Evolutionary conservation across 1,140 invertebrate genomes (phyloP), one percentile per base, ranked within the genome.

Genomic region (Subanguina moxae): DNA sequence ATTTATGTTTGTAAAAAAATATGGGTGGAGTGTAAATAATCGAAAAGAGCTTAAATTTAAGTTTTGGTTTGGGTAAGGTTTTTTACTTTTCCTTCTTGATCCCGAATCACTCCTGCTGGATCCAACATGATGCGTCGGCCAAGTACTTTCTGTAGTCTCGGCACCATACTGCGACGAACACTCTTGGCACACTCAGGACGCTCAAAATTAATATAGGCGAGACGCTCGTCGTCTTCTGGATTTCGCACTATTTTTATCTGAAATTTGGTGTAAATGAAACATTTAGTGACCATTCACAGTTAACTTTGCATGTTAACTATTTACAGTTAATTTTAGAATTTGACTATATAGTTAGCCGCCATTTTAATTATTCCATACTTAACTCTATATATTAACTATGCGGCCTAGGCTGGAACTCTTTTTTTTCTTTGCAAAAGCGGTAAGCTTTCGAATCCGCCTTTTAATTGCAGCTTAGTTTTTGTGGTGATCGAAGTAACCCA

Each of bases 181-280:
- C 48, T 70, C 59, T 77, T 78, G 15, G 76, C 76, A 59, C 65
- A 65, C 15, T 76, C 74, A 5, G 57, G 45, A 7, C 72, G 21
- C 25, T 70, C 56, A 63, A 78, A 77, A 43, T 77, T 77, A 13
- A 77, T 74, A 63, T 77, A 77, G 25, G 76, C 76, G 8, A 77
- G 48, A 1, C 76, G 76, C 5, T 79, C 65, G 43, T 78, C 71
- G 25, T 73, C 73, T 11, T 76, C 73, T 13, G 77, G 77, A 57
- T 76, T 76, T 7, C 74, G 63, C n/a, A 77, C 77, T 28, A 77
- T 70, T 79, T 77, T 77, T 1, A 76, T 67, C 76, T 77, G 57
- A 59, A 76, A 77, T 21, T 46, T 11, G 32, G 11, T 3, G 11
- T 11, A 27, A 45, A 45, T 38, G 3, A 11, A 5, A 38, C 3